These are phyloP conservation scores for Phengaris arion DNA, from an alignment of 2,888 invertebrate species.

Conservation along the genomic window DNA sequence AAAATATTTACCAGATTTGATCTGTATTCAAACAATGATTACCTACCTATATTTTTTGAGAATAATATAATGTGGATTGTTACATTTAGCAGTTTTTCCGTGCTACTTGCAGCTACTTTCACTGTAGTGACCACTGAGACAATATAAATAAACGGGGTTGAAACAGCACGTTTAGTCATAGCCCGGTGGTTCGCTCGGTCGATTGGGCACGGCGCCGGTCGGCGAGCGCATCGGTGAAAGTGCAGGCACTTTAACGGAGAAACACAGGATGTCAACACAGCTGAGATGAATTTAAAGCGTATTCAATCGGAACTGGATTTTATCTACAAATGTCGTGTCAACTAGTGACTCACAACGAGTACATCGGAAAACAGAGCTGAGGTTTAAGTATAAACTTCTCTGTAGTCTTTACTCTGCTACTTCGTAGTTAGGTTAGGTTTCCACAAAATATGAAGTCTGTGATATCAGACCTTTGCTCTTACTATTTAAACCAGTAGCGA, in stretches of 20 bases:
- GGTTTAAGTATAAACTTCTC: background rate
- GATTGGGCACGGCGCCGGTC: conserved; percentile 39
- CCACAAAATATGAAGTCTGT: too few species aligned
- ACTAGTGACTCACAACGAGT: background rate
- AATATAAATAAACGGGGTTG: conserved; percentile 26
- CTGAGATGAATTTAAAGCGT: conserved; percentile 37
- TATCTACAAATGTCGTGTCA: conserved; percentile 5
- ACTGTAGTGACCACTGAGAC: conserved; percentile 4
- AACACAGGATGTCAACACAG: conserved; percentile 42
- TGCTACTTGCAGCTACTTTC: conserved; percentile 19
- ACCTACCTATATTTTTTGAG: background rate
- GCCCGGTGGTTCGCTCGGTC: conserved; percentile 30
- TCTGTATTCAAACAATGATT: background rate
- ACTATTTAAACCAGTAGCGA: too few species aligned
- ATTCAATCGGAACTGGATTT: conserved; percentile 22
- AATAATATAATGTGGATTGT: background rate
- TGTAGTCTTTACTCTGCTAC: background rate
- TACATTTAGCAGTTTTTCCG: background rate
- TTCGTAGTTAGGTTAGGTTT: too few species aligned
- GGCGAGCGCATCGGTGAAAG: conserved; percentile 42
- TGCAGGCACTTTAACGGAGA: conserved; percentile 39
- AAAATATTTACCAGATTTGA: too few species aligned
- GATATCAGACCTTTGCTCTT: too few species aligned
- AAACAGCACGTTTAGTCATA: conserved; percentile 31
- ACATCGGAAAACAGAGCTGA: background rate